These are phyloP conservation scores for Cryptocephalus moraei DNA, from an alignment of 2,888 invertebrate species.

Conservation along the genomic window DNA sequence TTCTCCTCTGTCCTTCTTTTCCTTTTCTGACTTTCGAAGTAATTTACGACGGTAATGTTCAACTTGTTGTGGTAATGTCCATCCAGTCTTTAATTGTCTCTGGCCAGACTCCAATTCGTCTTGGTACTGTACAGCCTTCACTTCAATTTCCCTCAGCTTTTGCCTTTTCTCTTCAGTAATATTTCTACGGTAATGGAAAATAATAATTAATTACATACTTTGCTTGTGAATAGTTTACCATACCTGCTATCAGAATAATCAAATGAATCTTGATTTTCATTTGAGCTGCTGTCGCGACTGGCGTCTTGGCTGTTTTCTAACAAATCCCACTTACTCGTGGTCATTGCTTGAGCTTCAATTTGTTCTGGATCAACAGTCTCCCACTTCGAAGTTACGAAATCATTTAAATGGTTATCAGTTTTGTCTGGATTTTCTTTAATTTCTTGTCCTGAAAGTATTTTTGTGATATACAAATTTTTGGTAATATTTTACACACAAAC, in stretches of 20 bases:
- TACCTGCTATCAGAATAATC: conserved; percentile 37
- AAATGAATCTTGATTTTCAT: conserved; percentile 32
- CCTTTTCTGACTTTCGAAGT: conserved; percentile 56
- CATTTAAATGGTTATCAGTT: conserved; percentile 41
- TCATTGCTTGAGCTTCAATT: conserved; percentile 72
- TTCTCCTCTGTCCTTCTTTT: conserved; percentile 32
- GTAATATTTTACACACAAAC: conserved; percentile 35
- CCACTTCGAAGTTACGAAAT: conserved; percentile 91
- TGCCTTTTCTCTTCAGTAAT: conserved; percentile 60
- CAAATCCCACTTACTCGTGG: conserved; percentile 81
- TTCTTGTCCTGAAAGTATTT: conserved; percentile 23
- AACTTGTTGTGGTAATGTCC: conserved; percentile 72
- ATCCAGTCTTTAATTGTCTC: conserved; percentile 59
- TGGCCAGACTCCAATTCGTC: conserved; percentile 89
- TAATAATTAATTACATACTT: background rate
- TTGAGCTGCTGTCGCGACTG: conserved; percentile 33
- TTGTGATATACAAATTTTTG: background rate
- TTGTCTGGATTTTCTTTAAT: conserved; percentile 24
- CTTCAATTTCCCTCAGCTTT: conserved; percentile 83
- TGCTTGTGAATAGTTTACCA: conserved; percentile 1
- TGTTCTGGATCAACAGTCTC: conserved; percentile 88
- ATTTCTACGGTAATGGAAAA: conserved; percentile 34
- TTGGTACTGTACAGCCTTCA: conserved; percentile 90
- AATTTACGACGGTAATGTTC: conserved; percentile 85
- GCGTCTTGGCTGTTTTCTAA: conserved; percentile 45